A percentile compares a stretch with the other conserved stretches of the same genome.
phyloP scores from a whole-genome alignment of 2,888 invertebrate species.

The Ophion ventricosus region DNA sequence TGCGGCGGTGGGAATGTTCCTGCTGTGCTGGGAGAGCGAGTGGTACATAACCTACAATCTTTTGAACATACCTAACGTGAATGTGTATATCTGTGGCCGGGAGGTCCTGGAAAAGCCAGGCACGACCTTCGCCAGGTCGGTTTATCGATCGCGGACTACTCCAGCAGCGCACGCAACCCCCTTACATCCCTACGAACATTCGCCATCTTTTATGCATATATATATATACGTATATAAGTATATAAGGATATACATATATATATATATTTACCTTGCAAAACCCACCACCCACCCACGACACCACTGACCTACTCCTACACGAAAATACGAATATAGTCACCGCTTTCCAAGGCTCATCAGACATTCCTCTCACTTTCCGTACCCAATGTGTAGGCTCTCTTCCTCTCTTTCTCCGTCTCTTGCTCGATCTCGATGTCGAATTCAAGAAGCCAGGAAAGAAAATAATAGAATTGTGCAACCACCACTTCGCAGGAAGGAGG shows the following conservation, averaged over 20 bases:
- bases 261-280: conserved; percentile 13
- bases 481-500: conserved; percentile 43
- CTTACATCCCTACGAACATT: conserved; percentile 45
- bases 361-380: conserved; percentile 31
- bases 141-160: conserved; percentile 57
- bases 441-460: conserved; percentile 7
- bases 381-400: conserved; percentile 1
- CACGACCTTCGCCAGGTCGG: conserved; percentile 63
- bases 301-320: conserved; percentile 69
- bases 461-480: conserved; percentile 20
- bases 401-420: conserved; percentile 14
- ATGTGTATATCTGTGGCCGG: conserved; percentile 8
- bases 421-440: neutral
- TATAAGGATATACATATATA: neutral
- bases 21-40: neutral
- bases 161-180: conserved; percentile 64
- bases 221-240: conserved; percentile 15
- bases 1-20: conserved; percentile 14
- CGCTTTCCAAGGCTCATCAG: conserved; percentile 55
- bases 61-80: conserved; percentile 13
- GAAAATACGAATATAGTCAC: conserved; percentile 60
- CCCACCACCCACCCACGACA: conserved; percentile 58
- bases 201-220: conserved; percentile 14
- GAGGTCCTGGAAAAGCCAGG: conserved; percentile 64
- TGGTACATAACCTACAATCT: conserved; percentile 24